Conservation (phyloP, 2,888 invertebrate species). For the Amiota minor region DNA sequence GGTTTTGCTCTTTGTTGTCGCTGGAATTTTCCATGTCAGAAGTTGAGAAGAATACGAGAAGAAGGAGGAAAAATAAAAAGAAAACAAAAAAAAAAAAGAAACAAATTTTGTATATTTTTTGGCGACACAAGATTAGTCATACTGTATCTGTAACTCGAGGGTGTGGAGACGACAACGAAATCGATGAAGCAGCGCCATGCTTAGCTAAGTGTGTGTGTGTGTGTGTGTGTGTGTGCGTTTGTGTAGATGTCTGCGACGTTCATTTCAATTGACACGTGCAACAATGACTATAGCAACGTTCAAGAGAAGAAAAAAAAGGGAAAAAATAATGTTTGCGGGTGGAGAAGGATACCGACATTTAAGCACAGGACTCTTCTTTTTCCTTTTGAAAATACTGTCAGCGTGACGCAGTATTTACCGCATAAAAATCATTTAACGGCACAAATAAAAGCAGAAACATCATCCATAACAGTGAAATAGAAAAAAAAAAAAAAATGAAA, state of each 20-base stretch:
- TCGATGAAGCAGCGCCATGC: constrained; percentile 1
- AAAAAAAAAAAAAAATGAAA: constrained; percentile 52
- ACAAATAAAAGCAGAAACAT: constrained; percentile 42
- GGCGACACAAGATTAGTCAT: constrained; percentile 27
- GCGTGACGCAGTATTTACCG: constrained; percentile 53
- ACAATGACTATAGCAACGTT: constrained; percentile 34
- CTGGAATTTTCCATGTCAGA: constrained; percentile 26
- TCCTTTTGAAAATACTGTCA: neutral
- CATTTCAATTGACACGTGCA: constrained; percentile 70
- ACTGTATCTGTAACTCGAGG: constrained; percentile 44
- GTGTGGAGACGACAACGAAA: constrained; percentile 47
- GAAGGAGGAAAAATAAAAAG: neutral
- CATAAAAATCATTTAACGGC: constrained; percentile 56
- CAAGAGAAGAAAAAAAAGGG: neutral
- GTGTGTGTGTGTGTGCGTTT: constrained; percentile 50
- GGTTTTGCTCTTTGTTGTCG: constrained; percentile 15
- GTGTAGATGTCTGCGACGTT: constrained; percentile 57
- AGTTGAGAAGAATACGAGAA: neutral
- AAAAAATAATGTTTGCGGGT: neutral
- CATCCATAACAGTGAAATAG: no score
- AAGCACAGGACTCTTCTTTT: neutral
- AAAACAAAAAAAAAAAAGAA: neutral
- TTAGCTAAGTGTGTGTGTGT: neutral
- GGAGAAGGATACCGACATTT: neutral
- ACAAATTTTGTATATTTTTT: constrained; percentile 18